Conservation (phyloP, 2,888 invertebrate genomes). For the Pilophorus perplexus region DNA sequence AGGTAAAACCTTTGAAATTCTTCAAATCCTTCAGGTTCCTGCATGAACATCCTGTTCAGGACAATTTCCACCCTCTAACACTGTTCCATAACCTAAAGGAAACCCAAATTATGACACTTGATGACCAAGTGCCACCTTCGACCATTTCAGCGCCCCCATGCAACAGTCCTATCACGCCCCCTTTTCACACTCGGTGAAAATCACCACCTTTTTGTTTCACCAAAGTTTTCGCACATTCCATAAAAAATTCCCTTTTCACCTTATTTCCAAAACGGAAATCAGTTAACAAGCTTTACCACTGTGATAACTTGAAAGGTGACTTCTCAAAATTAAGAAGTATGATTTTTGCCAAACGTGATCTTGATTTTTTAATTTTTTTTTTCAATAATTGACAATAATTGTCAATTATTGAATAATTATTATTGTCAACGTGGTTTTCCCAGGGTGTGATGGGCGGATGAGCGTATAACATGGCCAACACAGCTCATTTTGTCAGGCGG, state of each 20-base stretch:
- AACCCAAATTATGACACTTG: too few species aligned
- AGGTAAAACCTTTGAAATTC: neutral
- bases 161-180: neutral
- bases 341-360: too few species aligned
- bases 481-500: conserved; percentile 81
- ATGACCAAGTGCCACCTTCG: neutral
- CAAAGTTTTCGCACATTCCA: neutral
- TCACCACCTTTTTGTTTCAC: neutral
- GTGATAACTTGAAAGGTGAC: too few species aligned
- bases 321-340: too few species aligned
- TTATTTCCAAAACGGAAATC: neutral
- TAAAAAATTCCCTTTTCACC: neutral
- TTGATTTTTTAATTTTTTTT: too few species aligned
- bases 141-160: neutral
- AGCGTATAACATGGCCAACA: conserved; percentile 75
- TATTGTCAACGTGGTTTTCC: too few species aligned
- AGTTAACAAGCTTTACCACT: too few species aligned
- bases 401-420: too few species aligned
- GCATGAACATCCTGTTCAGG: neutral
- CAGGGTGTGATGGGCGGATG: conserved; percentile 36
- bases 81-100: too few species aligned
- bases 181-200: neutral
- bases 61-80: neutral
- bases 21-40: neutral
- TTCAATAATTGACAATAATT: too few species aligned